Percentiles rank a stretch among this genome's conserved stretches.
Evolutionary conservation across 2,797 vertebrate genomes (phyloP).

Genomic region (Rhadinocentrus ornatus): DNA sequence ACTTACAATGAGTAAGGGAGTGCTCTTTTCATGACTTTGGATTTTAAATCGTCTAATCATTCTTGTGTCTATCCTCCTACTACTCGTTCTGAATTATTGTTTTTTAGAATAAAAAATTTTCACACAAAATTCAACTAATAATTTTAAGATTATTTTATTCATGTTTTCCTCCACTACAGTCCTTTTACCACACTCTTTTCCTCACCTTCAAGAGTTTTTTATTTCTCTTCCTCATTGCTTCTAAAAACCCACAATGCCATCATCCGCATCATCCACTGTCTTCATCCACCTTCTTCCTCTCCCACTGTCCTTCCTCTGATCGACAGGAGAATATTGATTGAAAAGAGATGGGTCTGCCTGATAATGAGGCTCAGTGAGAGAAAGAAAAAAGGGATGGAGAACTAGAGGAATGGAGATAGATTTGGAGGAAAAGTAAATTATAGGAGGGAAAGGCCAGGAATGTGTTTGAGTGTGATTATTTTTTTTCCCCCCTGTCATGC

Average conservation of each 20-base stretch:
- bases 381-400: constrained; percentile 41
- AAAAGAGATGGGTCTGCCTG: constrained; percentile 65
- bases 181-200: background rate
- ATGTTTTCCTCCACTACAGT: background rate
- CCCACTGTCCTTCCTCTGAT: constrained; percentile 47
- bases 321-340: constrained; percentile 74
- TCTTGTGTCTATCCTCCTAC: background rate
- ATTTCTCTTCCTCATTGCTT: constrained; percentile 8
- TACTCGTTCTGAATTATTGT: background rate
- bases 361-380: constrained; percentile 63
- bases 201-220: background rate
- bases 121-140: constrained; percentile 2
- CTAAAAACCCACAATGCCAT: constrained; percentile 13
- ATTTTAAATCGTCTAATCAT: background rate
- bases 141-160: background rate
- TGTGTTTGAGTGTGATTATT: constrained; percentile 2
- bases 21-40: background rate
- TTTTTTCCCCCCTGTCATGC: constrained; percentile 55
- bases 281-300: constrained; percentile 3
- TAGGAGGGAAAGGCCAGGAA: constrained; percentile 32
- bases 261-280: constrained; percentile 16
- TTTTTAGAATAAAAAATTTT: constrained; percentile 3
- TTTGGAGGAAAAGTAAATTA: constrained; percentile 65
- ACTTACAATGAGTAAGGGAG: constrained; percentile 2
- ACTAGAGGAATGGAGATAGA: constrained; percentile 51